Conservation (phyloP, 2,797 vertebrate species). For the Centropyge bicolor region DNA sequence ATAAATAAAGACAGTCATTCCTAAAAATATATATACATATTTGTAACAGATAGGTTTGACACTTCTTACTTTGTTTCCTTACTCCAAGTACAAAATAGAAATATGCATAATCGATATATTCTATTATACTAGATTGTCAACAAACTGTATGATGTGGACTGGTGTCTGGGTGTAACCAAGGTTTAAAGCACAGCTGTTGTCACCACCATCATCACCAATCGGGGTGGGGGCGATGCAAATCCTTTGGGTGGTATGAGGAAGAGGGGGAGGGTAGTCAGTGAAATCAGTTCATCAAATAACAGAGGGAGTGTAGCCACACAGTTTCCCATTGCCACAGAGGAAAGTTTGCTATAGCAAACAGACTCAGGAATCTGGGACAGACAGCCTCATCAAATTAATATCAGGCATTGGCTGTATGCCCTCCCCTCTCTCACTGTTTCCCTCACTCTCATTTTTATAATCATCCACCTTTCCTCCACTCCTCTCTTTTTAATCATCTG, state of each 20-base stretch:
- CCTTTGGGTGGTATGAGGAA: slow-evolving; percentile 30
- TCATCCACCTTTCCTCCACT: slow-evolving; percentile 61
- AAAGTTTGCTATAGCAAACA: slow-evolving; percentile 5
- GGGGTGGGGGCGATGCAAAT: slow-evolving; percentile 39
- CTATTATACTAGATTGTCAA: neutral
- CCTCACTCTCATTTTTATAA: slow-evolving; percentile 57
- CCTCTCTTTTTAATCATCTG: slow-evolving; percentile 73
- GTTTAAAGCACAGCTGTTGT: slow-evolving; percentile 35
- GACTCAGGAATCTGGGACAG: slow-evolving; percentile 65
- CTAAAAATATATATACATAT: no score
- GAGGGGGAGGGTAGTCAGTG: slow-evolving; percentile 10
- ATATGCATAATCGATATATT: neutral
- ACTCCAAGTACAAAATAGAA: neutral
- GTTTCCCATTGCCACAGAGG: neutral
- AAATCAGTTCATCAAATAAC: slow-evolving; percentile 36
- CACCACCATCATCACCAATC: slow-evolving; percentile 16
- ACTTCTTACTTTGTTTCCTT: neutral
- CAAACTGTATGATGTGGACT: neutral
- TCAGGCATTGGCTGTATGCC: slow-evolving; percentile 54
- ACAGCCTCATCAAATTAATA: slow-evolving; percentile 75
- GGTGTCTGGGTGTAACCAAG: slow-evolving; percentile 6
- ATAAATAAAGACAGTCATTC: no score
- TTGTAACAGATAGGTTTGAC: no score
- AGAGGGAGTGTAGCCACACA: slow-evolving; percentile 15
- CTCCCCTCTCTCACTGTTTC: slow-evolving; percentile 28